Conservation (phyloP, 2,113 vertebrate species). For the Scomber scombrus region DNA sequence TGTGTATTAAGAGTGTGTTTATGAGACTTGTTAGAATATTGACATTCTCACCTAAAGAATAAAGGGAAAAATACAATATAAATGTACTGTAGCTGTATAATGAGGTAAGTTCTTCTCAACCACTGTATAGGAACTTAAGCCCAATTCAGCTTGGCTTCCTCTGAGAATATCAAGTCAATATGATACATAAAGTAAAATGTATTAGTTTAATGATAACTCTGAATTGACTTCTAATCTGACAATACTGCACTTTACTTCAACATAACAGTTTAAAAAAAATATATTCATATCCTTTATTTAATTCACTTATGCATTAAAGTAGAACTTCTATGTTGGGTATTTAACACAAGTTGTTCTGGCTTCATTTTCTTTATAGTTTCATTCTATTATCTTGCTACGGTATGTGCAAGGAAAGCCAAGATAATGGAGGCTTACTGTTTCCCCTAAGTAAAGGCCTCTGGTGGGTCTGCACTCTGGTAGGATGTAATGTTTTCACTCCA, state of each 20-base stretch:
- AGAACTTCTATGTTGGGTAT: background rate
- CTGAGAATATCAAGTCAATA: slow-evolving; percentile 5
- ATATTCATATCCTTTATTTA: no score
- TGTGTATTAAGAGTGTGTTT: slow-evolving; percentile 17
- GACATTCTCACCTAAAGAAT: slow-evolving; percentile 29
- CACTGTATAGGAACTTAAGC: background rate
- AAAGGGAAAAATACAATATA: slow-evolving; percentile 14
- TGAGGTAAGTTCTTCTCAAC: no score
- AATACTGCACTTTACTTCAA: background rate
- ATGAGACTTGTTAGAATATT: slow-evolving; percentile 32
- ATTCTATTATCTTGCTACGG: background rate
- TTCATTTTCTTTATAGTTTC: background rate
- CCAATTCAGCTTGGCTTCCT: background rate
- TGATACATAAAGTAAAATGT: background rate
- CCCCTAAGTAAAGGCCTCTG: background rate
- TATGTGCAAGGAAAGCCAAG: background rate
- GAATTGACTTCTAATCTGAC: no score
- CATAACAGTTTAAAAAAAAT: no score
- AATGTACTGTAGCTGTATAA: no score
- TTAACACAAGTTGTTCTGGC: background rate
- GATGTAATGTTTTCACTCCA: background rate
- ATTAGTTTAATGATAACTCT: no score
- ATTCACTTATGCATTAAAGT: background rate
- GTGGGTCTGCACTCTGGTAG: slow-evolving; percentile 1
- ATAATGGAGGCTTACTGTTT: background rate